phyloP scores from a whole-genome alignment of 1,140 invertebrate species.

The Acromyrmex heyeri region DNA sequence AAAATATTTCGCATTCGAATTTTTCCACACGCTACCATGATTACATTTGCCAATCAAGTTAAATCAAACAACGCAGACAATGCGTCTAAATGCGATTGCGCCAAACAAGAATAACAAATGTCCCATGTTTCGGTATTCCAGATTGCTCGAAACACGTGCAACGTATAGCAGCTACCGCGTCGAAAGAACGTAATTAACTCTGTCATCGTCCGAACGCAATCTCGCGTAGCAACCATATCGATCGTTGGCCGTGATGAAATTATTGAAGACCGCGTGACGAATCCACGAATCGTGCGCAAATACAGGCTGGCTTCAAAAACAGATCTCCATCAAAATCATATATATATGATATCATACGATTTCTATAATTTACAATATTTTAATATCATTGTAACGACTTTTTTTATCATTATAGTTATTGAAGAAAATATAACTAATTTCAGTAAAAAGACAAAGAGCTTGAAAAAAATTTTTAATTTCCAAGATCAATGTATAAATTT shows the following conservation, averaged over 20 bases:
- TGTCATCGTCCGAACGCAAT: constrained; percentile 37
- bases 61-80: constrained; percentile 15
- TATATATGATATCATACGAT: background rate
- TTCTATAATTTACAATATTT: background rate
- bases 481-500: background rate
- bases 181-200: constrained; percentile 49
- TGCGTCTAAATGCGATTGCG: constrained; percentile 4
- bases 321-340: background rate
- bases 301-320: background rate
- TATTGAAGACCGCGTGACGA: constrained; percentile 40
- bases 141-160: constrained; percentile 40
- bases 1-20: constrained; percentile 2
- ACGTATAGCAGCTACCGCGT: background rate
- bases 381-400: background rate
- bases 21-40: background rate
- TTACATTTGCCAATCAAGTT: background rate
- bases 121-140: constrained; percentile 16
- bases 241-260: constrained; percentile 29
- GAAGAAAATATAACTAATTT: background rate
- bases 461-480: background rate
- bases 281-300: constrained; percentile 5
- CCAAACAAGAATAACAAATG: constrained; percentile 28
- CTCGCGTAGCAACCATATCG: constrained; percentile 34
- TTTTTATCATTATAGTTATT: background rate
- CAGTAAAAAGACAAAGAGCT: background rate